Conservation (phyloP, 2,113 vertebrate species). For the Acrocephalus arundinaceus region DNA sequence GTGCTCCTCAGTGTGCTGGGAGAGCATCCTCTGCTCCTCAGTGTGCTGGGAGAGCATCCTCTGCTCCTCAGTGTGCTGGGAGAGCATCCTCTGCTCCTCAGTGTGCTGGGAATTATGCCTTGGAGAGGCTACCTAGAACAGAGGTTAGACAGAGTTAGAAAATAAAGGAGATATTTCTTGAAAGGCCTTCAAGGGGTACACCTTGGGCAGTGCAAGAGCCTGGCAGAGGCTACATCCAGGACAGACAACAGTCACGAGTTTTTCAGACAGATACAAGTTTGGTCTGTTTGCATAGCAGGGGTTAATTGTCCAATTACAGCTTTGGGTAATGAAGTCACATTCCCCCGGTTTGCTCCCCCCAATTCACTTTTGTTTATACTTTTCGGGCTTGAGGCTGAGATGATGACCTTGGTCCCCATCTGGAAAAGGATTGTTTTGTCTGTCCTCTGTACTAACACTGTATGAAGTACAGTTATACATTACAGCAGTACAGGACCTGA, state of each 20-base stretch:
- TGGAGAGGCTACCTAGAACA: not conserved
- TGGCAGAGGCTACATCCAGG: not conserved
- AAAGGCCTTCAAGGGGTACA: not conserved
- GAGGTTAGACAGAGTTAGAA: not conserved
- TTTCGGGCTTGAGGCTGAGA: not conserved
- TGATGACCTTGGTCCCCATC: not conserved
- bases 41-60: too few relatives aligned
- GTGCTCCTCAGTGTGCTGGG: too few relatives aligned
- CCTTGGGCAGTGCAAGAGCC: not conserved
- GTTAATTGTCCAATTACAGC: not conserved
- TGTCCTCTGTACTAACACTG: too few relatives aligned
- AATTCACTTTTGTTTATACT: not conserved
- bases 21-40: too few relatives aligned
- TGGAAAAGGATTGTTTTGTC: not conserved
- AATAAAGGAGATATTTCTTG: not conserved
- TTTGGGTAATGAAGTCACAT: not conserved
- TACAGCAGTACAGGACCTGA: not conserved
- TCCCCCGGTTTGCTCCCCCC: not conserved
- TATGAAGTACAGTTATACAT: not conserved
- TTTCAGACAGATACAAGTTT: not conserved
- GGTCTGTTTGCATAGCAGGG: not conserved
- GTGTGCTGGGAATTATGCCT: not conserved
- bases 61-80: not conserved
- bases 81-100: too few relatives aligned
- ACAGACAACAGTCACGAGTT: fast-evolving